Percentiles rank a stretch among this genome's conserved stretches.
Evolutionary conservation across 2,888 invertebrate species (phyloP).

Genomic region (Coelinius sp.): DNA sequence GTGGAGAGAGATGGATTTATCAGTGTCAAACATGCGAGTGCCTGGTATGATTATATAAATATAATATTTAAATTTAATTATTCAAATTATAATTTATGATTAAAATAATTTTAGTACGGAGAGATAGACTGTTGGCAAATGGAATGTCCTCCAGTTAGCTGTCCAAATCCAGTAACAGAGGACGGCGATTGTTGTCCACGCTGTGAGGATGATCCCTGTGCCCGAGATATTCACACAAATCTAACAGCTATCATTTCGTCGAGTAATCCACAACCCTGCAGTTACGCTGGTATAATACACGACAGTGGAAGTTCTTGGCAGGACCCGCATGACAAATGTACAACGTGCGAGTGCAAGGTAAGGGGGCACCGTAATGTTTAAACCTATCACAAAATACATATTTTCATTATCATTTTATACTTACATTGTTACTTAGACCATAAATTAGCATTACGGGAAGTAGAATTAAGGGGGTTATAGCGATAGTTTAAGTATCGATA

Average conservation of each 20-base stretch:
- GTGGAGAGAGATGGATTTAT: constrained; percentile 91
- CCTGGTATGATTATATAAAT: constrained; percentile 74
- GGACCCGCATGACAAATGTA: constrained; percentile 78
- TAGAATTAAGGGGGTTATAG: not conserved
- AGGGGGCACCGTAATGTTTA: constrained; percentile 57
- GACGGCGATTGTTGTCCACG: constrained; percentile 81
- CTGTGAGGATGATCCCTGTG: constrained; percentile 78
- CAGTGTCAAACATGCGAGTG: constrained; percentile 95
- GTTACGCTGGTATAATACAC: constrained; percentile 75
- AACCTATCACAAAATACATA: constrained; percentile 29
- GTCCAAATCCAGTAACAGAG: constrained; percentile 76
- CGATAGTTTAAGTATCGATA: constrained; percentile 5
- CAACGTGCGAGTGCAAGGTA: constrained; percentile 83
- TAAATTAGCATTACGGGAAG: constrained; percentile 8
- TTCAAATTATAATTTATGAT: not conserved
- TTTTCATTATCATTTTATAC: constrained; percentile 6
- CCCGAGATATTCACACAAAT: constrained; percentile 60
- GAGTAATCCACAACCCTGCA: constrained; percentile 73
- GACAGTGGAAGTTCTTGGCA: constrained; percentile 75
- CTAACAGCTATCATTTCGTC: constrained; percentile 54
- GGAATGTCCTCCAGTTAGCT: constrained; percentile 82
- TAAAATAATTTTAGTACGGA: constrained; percentile 75
- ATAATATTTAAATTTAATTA: not conserved
- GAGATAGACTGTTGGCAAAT: constrained; percentile 92
- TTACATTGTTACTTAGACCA: constrained; percentile 10